Evolutionary conservation across 1,140 invertebrate genomes (phyloP).

Genomic region (honey bee (Apis mellifera)): DNA sequence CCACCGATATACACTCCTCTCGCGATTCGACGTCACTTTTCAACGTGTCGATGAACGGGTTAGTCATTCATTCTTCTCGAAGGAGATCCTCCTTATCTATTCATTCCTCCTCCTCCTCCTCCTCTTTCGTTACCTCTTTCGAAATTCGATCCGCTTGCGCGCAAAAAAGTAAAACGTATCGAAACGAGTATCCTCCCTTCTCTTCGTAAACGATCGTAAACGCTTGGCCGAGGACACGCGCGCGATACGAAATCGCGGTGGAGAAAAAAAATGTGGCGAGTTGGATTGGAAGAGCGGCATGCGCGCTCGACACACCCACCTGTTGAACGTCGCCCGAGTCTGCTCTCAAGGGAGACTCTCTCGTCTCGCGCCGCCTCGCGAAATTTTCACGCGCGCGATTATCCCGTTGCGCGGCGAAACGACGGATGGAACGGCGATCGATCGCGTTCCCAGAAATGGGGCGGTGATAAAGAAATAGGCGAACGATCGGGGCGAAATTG

Average conservation of each 20-base stretch:
- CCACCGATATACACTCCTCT: constrained; percentile 60
- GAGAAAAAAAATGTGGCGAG: not conserved
- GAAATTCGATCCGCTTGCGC: not conserved
- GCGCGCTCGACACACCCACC: constrained; percentile 44
- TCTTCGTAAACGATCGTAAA: not conserved
- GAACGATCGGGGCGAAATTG: too few species aligned
- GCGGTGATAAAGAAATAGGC: too few species aligned
- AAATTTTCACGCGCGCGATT: not conserved
- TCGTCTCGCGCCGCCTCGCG: not conserved
- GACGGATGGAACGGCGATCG: too few species aligned
- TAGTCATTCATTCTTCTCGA: constrained; percentile 77
- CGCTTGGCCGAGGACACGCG: not conserved
- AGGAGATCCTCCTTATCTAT: constrained; percentile 63
- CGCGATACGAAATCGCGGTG: not conserved
- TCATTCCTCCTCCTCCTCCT: constrained; percentile 16
- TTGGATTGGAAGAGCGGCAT: not conserved
- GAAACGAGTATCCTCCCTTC: too few species aligned
- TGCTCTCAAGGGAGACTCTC: constrained; percentile 55
- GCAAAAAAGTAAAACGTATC: too few species aligned
- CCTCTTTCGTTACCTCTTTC: not conserved
- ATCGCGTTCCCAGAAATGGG: too few species aligned
- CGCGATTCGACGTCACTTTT: constrained; percentile 75
- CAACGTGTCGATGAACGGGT: constrained; percentile 74
- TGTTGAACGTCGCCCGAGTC: constrained; percentile 56
- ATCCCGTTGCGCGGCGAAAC: too few species aligned